phyloP scores from a whole-genome alignment of 2,888 invertebrate genomes.

The Nomada ruficornis region DNA sequence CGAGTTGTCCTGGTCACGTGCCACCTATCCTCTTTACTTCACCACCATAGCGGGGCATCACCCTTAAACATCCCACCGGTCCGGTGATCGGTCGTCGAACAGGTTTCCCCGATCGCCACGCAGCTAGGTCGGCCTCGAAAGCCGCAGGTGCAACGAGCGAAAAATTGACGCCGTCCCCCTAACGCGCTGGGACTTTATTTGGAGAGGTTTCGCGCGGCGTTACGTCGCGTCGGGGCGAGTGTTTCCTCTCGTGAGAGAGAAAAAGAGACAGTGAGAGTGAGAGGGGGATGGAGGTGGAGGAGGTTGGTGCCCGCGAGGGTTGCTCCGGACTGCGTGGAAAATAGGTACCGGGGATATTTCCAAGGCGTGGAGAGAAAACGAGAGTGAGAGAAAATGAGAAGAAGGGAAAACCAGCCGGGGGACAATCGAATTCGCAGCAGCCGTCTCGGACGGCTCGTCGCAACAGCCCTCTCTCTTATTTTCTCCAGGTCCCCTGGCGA shows the following conservation, averaged over 20 bases:
- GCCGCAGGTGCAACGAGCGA: conserved; percentile 78
- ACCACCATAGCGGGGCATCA: conserved; percentile 37
- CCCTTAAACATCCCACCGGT: conserved; percentile 54
- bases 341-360: conserved; percentile 54
- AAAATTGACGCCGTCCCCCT: conserved; percentile 73
- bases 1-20: conserved; percentile 3
- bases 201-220: conserved; percentile 67
- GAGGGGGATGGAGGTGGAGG: conserved; percentile 25
- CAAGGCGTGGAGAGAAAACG: conserved; percentile 30
- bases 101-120: conserved; percentile 56
- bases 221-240: conserved; percentile 31
- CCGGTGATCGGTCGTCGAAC: conserved; percentile 55
- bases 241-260: conserved; percentile 32
- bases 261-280: too few relatives aligned
- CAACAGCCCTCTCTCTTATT: conserved; percentile 54
- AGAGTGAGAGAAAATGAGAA: conserved; percentile 16
- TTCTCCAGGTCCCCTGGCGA: conserved; percentile 43
- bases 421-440: conserved; percentile 75
- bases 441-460: conserved; percentile 60
- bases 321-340: conserved; percentile 48
- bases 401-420: conserved; percentile 54
- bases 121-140: conserved; percentile 48
- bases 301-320: conserved; percentile 55
- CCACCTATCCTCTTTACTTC: conserved; percentile 50
- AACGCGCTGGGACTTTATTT: conserved; percentile 65